Evolutionary conservation across 2,888 invertebrate genomes (phyloP).

Genomic region (Ceramica pisi): DNA sequence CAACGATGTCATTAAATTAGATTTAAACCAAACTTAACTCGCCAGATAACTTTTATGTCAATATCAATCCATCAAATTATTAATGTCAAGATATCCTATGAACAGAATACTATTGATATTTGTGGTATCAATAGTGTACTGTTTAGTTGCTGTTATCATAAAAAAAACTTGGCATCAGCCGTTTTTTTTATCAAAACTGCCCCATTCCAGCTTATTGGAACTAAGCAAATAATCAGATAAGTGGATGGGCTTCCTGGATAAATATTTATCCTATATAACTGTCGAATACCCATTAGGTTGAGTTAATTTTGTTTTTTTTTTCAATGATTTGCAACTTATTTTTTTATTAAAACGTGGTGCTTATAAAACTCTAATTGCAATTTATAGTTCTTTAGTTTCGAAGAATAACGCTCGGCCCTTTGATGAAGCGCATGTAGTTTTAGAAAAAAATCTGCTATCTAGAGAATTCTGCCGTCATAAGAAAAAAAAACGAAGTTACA

Average conservation of each 20-base stretch:
- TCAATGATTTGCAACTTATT: background rate
- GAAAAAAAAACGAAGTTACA: too few relatives aligned
- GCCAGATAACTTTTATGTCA: background rate
- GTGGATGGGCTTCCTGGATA: background rate
- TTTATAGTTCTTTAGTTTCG: background rate
- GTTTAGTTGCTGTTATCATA: slow-evolving; percentile 8
- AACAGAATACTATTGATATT: background rate
- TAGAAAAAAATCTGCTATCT: background rate
- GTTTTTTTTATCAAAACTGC: background rate
- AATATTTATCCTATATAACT: background rate
- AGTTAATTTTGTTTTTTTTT: background rate
- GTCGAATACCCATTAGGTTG: background rate
- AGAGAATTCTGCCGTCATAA: background rate
- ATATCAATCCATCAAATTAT: slow-evolving; percentile 22
- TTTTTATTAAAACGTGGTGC: slow-evolving; percentile 8
- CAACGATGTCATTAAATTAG: background rate
- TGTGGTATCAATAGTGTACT: slow-evolving; percentile 2
- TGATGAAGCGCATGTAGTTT: background rate
- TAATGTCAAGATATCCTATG: background rate
- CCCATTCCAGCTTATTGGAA: background rate
- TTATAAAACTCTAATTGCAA: background rate
- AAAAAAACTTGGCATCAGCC: background rate
- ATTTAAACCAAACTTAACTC: background rate
- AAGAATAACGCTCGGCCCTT: background rate
- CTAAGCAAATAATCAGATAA: slow-evolving; percentile 26